phyloP scores from a whole-genome alignment of 2,888 invertebrate species.

The Villa cingulata region DNA sequence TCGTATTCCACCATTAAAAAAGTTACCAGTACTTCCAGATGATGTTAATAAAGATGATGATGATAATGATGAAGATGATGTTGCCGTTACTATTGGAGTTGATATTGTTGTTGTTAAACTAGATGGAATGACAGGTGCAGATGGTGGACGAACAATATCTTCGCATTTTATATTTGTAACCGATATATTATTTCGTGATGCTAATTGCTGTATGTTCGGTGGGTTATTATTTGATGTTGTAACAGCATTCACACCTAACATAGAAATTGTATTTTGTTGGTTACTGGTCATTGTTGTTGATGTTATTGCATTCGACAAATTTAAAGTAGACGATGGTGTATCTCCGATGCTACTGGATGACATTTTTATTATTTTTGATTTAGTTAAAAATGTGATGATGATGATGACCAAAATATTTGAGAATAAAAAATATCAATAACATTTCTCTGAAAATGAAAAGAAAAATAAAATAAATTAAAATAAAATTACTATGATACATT shows the following conservation, averaged over 20 bases:
- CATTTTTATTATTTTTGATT: too few relatives aligned
- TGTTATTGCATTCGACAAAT: background rate
- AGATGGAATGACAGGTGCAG: conserved; percentile 14
- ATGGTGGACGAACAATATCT: conserved; percentile 17
- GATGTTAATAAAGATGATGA: conserved; percentile 22
- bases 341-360: conserved; percentile 3
- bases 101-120: conserved; percentile 2
- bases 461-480: too few relatives aligned
- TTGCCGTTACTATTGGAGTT: conserved; percentile 11
- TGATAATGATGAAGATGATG: conserved; percentile 24
- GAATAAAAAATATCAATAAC: too few relatives aligned
- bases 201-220: conserved; percentile 3
- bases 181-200: conserved; percentile 45
- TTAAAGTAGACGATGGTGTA: conserved; percentile 7
- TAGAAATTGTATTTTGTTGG: background rate
- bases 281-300: background rate
- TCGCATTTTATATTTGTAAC: conserved; percentile 63
- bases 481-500: too few relatives aligned
- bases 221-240: background rate
- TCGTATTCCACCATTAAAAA: conserved; percentile 18
- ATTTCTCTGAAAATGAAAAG: too few relatives aligned
- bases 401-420: too few relatives aligned
- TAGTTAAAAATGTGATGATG: too few relatives aligned
- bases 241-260: background rate
- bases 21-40: conserved; percentile 14